Conservation (phyloP, 2,797 vertebrate species). For the Sarcophilus harrisii region DNA sequence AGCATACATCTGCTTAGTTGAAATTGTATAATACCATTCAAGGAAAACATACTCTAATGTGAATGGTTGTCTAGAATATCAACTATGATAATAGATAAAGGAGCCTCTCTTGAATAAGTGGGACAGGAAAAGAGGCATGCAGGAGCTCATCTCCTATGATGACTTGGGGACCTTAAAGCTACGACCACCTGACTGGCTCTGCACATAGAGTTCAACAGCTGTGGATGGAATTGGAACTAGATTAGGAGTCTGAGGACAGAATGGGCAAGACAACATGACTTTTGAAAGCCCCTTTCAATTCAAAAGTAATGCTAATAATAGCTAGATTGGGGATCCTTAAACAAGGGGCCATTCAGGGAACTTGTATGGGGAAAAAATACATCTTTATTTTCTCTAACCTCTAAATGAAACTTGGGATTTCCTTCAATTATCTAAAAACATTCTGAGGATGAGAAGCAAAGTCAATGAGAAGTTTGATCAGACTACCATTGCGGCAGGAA, state of each 20-base stretch:
- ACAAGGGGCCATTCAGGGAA: background rate
- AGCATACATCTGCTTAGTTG: constrained; percentile 14
- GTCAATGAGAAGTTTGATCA: background rate
- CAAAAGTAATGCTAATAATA: background rate
- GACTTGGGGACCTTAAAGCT: background rate
- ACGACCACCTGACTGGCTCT: background rate
- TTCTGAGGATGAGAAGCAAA: background rate
- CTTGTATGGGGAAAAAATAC: background rate
- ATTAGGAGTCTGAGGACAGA: background rate
- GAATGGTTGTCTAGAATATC: constrained; percentile 39
- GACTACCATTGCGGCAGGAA: background rate
- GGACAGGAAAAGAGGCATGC: background rate
- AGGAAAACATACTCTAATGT: constrained; percentile 11
- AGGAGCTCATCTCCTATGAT: background rate
- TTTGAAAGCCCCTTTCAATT: background rate
- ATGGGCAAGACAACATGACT: background rate
- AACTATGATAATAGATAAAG: constrained; percentile 30
- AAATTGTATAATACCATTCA: background rate
- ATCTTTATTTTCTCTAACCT: background rate
- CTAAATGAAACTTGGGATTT: background rate
- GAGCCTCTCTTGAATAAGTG: background rate
- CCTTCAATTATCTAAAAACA: background rate
- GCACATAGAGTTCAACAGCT: background rate
- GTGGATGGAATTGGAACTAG: background rate
- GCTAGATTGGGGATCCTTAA: background rate